These are phyloP conservation scores for Dasysyrphus tricinctus DNA, from an alignment of 2,888 invertebrate genomes.

Conservation along the genomic window DNA sequence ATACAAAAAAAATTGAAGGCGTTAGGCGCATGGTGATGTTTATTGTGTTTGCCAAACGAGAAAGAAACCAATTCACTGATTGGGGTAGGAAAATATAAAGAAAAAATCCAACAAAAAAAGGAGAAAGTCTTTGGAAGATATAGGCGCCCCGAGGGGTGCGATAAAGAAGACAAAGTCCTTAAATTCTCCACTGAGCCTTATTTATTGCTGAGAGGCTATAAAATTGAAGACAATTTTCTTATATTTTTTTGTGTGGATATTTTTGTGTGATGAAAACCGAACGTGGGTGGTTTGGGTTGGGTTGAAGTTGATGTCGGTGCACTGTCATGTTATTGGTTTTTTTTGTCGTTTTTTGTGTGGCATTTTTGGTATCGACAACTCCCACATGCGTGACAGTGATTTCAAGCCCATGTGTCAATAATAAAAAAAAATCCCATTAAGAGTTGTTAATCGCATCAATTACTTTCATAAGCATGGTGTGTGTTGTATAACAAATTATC, in stretches of 20 bases:
- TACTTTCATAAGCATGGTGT: conserved; percentile 26
- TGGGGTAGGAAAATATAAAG: conserved; percentile 26
- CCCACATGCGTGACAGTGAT: conserved; percentile 23
- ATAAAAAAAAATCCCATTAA: conserved; percentile 27
- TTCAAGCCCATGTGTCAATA: conserved; percentile 17
- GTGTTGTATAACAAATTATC: conserved; percentile 17
- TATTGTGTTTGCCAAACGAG: conserved; percentile 34
- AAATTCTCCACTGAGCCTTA: conserved; percentile 56
- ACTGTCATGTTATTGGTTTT: conserved; percentile 32
- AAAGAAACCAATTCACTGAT: conserved; percentile 49
- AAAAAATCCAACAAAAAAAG: not conserved
- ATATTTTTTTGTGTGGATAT: not conserved
- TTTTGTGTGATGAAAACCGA: conserved; percentile 1
- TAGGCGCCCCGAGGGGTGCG: conserved; percentile 9
- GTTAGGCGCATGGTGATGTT: conserved; percentile 37
- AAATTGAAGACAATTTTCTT: conserved; percentile 28
- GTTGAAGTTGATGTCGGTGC: not conserved
- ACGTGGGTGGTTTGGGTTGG: not conserved
- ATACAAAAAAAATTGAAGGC: conserved; percentile 7
- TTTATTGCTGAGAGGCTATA: conserved; percentile 39
- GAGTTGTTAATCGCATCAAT: conserved; percentile 47
- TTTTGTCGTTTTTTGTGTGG: not conserved
- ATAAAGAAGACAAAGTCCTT: conserved; percentile 54
- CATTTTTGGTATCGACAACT: conserved; percentile 5
- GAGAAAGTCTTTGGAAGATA: not conserved